Evolutionary conservation across 1,140 invertebrate species (phyloP).

Genomic region (Penaeus japonicus): DNA sequence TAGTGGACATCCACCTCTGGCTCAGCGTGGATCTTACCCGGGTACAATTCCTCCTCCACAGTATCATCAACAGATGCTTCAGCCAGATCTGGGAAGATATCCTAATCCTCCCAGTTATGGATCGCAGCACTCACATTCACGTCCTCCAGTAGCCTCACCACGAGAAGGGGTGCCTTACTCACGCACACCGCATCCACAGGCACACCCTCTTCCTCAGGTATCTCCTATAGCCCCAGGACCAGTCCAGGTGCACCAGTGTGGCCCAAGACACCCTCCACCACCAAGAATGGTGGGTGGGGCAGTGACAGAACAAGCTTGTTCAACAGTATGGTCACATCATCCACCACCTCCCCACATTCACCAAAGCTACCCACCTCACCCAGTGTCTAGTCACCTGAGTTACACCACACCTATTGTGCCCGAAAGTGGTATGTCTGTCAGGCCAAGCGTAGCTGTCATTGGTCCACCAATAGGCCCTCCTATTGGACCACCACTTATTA

Average conservation of each 20-base stretch:
- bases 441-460: constrained; percentile 20
- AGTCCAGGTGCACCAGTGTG: constrained; percentile 42
- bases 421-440: constrained; percentile 15
- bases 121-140: constrained; percentile 32
- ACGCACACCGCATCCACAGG: constrained; percentile 30
- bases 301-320: constrained; percentile 36
- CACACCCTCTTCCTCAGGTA: constrained; percentile 37
- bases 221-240: constrained; percentile 15
- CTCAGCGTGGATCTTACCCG: constrained; percentile 53
- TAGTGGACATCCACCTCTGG: constrained; percentile 35
- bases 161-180: constrained; percentile 32
- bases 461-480: constrained; percentile 25
- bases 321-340: constrained; percentile 46
- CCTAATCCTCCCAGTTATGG: constrained; percentile 43
- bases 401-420: constrained; percentile 59
- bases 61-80: constrained; percentile 34
- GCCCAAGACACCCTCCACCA: constrained; percentile 20
- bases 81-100: constrained; percentile 27
- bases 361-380: constrained; percentile 19
- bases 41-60: constrained; percentile 39
- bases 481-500: constrained; percentile 39
- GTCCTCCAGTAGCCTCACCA: constrained; percentile 7
- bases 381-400: constrained; percentile 56
- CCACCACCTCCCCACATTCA: constrained; percentile 21
- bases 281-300: constrained; percentile 16